Base-by-base conservation (phyloP, 2,113 vertebrate genomes). In the Axis porcinus region DNA sequence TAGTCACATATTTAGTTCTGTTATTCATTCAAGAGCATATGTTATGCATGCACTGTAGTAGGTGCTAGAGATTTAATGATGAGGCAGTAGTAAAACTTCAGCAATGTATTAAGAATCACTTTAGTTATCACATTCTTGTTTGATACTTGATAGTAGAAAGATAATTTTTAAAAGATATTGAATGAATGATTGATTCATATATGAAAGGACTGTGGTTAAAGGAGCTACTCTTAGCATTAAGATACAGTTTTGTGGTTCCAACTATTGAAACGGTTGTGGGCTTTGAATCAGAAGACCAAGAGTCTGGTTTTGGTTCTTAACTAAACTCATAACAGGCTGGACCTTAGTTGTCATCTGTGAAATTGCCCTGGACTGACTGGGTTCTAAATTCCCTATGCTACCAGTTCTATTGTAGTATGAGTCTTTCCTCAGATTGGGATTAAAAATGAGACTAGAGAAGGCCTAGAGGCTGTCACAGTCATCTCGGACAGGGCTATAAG, bases 271-370 rank as follows among this genome's bases (percentile, higher is more conserved):
- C 4, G 27, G 21, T 91, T 78, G 70, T 86, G 81, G 40, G 62
- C 84, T 93, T 95, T 91, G 81, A 95, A 83, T 95, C 43, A 67
- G 85, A 82, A 94, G 43, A 89, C 92, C 40, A 60, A 83, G 88
- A 74, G 28, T 93, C 55, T 97, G 47, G n/a, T 95, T 54, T 82
- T 96, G 43, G 9, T 94, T 89, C 54, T 96, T 82, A 58, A 40
- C 58, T 82, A 92, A 94, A 86, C 33, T 83, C 57, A 2, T 52
- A 81, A 92, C 45, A 96, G 36, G 13, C 9, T 40, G 19, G 15
- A n/a, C 43, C 25, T 58, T 36, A 9, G 14, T 81, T 86, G 14
- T 86, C 30, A 10, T 79, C n/a, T 87, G 79, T 86, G 76, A 91
- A 91, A 78, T 50, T 91, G 19, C 30, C 13, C 19, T 79, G 28